phyloP scores from a whole-genome alignment of 2,797 vertebrate species.

The Poecilia gillii region DNA sequence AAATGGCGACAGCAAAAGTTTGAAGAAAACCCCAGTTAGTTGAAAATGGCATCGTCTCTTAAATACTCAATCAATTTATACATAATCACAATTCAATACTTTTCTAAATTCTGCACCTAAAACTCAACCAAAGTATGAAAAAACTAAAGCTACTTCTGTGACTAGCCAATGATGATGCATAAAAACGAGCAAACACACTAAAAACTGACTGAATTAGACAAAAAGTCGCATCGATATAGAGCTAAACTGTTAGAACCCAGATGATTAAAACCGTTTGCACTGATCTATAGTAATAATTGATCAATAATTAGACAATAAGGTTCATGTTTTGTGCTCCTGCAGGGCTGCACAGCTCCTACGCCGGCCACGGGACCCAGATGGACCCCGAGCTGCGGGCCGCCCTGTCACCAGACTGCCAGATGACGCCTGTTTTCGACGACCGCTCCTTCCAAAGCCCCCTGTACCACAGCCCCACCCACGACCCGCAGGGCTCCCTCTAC shows the following conservation, averaged over 20 bases:
- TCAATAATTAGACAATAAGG: not conserved
- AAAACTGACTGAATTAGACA: too few relatives aligned
- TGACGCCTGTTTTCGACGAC: slow-evolving; percentile 94
- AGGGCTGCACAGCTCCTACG: slow-evolving; percentile 95
- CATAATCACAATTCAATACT: too few relatives aligned
- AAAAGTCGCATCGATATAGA: too few relatives aligned
- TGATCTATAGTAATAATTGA: not conserved
- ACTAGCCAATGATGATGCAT: too few relatives aligned
- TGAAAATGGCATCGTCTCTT: too few relatives aligned
- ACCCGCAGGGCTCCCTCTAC: slow-evolving; percentile 85
- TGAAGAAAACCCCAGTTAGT: too few relatives aligned
- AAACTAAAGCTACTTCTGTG: too few relatives aligned
- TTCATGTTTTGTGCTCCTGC: slow-evolving; percentile 7
- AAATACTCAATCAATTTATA: too few relatives aligned
- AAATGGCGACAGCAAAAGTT: too few relatives aligned
- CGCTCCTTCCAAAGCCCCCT: slow-evolving; percentile 93
- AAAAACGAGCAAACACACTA: too few relatives aligned
- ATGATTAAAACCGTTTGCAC: not conserved
- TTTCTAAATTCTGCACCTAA: too few relatives aligned
- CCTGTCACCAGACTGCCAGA: slow-evolving; percentile 91
- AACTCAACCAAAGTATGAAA: too few relatives aligned
- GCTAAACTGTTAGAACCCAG: not conserved
- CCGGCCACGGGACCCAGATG: slow-evolving; percentile 88
- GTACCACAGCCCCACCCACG: slow-evolving; percentile 90
- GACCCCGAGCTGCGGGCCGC: slow-evolving; percentile 88